Base-by-base conservation (phyloP, 2,888 invertebrate genomes). In the Creontiades dilutus region DNA sequence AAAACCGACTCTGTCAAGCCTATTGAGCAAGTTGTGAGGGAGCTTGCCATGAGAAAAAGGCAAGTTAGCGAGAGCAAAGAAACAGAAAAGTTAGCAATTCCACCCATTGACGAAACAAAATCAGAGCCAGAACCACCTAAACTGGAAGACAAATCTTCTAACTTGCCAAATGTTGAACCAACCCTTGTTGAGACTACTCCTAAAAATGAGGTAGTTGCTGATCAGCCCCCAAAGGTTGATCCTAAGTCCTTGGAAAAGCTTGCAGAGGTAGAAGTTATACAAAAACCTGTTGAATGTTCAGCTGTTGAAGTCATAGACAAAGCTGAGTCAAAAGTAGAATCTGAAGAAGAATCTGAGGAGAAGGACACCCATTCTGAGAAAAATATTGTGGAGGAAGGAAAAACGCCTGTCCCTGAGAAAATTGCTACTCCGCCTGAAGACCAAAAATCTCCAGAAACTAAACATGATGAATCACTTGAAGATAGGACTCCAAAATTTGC, bases 21-120 rank as follows among this genome's bases (percentile, higher is more conserved):
- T 4, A 91, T 91, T 86, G 91, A 92, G 27, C 91, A 91, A 89
- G 91, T 91, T 4, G 91, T 92, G 14, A 89, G 91, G 80, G 91
- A 91, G 88, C 89, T 91, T 27, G 91, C 91, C 47, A 47, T 90
- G 61, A 90, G 91, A 52, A 91, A 90, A 85, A 90, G 90, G 84
- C 90, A 91, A 23, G 81, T 86, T 13, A 85, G 81, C 68, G 90
- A 90, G 37, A 85, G 89, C 78, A 90, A 87, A 61, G 91, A 91
- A 68, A 13, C 55, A 14, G 90, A 88, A 47, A 90, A 91, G 19
- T 28, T 23, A 19, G 23, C 13, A 23, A 57, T 46, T 75, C 28
- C 37, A 46, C 23, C 87, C 12, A 46, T 46, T 3, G 78, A 47
- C 5, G 82, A 82, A 27, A 16, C n/a, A 19, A 55, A 82, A 82